Percentiles rank a stretch among this genome's conserved stretches.
Evolutionary conservation across 2,888 invertebrate species (phyloP).

Genomic region (Abrostola tripartita): DNA sequence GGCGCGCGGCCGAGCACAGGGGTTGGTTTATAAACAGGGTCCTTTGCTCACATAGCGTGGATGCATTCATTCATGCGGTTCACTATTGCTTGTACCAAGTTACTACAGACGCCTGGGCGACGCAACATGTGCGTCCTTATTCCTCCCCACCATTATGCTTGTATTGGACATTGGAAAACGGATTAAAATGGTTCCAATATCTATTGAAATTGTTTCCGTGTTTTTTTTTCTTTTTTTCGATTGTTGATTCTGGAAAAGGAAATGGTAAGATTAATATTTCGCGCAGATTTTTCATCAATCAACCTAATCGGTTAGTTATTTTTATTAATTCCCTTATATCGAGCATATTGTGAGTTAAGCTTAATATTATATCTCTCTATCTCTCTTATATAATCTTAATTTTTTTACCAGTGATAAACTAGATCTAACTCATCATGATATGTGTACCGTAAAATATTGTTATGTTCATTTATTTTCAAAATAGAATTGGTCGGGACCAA

Average conservation of each 20-base stretch:
- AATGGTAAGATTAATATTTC: not conserved
- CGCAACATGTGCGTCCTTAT: slow-evolving; percentile 18
- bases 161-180: slow-evolving; percentile 6
- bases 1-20: slow-evolving; percentile 62
- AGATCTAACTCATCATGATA: too few relatives aligned
- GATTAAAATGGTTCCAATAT: slow-evolving; percentile 2
- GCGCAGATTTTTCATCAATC: too few relatives aligned
- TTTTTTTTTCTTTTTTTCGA: not conserved
- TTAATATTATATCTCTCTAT: too few relatives aligned
- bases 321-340: not conserved
- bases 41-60: slow-evolving; percentile 75
- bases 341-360: too few relatives aligned
- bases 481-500: slow-evolving; percentile 3
- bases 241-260: not conserved
- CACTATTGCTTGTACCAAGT: slow-evolving; percentile 60
- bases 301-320: not conserved
- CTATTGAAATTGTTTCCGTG: slow-evolving; percentile 1
- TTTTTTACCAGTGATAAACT: too few relatives aligned
- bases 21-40: slow-evolving; percentile 70
- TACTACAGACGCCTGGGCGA: slow-evolving; percentile 25
- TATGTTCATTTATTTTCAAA: slow-evolving; percentile 15
- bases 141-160: not conserved
- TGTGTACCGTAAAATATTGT: not conserved
- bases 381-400: too few relatives aligned
- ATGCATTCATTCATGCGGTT: slow-evolving; percentile 76